Evolutionary conservation across 2,113 vertebrate species (phyloP).

Genomic region (Speoplatyrhinus poulsoni): DNA sequence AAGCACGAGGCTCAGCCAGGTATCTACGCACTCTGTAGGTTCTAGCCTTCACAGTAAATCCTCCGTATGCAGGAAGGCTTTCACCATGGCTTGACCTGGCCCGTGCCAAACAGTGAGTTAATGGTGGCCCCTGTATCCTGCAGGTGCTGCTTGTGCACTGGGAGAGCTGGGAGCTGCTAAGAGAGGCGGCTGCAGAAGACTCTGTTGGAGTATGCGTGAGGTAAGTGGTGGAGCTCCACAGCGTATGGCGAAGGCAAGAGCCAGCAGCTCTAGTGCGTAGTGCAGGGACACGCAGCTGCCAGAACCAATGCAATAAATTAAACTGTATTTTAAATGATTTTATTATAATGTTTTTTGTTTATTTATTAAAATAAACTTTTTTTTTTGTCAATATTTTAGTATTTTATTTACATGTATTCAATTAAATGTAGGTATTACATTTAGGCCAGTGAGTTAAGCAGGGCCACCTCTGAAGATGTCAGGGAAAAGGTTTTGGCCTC

Average conservation of each 20-base stretch:
- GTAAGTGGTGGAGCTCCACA: slow-evolving; percentile 1
- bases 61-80: slow-evolving; percentile 34
- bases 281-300: no score
- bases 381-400: no score
- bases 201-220: slow-evolving; percentile 19
- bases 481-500: slow-evolving; percentile 52
- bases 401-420: no score
- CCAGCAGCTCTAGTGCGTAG: no score
- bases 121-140: slow-evolving; percentile 38
- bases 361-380: no score
- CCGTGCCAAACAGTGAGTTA: slow-evolving; percentile 50
- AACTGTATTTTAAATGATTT: no score
- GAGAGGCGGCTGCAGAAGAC: slow-evolving; percentile 9
- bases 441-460: slow-evolving; percentile 2
- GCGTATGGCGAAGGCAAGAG: no score
- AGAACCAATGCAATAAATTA: no score
- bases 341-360: no score
- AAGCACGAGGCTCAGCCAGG: slow-evolving; percentile 40
- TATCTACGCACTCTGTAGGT: background rate
- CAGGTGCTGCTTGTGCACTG: slow-evolving; percentile 49
- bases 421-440: background rate
- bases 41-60: slow-evolving; percentile 47
- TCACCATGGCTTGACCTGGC: slow-evolving; percentile 39
- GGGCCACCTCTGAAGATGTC: slow-evolving; percentile 24
- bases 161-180: slow-evolving; percentile 5